Base-by-base conservation (phyloP, 2,888 invertebrate genomes). In the Biston stratarius region DNA sequence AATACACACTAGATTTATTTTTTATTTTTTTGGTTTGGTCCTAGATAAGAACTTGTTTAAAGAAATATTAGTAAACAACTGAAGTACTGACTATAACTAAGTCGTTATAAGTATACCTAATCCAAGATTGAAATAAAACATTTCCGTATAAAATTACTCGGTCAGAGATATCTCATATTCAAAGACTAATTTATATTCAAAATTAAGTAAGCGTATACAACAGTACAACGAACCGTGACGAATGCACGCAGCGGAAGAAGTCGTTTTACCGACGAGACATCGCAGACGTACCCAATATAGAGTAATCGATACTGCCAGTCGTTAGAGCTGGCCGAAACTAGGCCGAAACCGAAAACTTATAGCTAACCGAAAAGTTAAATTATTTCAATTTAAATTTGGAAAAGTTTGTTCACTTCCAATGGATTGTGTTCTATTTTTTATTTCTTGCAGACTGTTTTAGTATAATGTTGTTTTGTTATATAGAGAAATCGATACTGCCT, bases 201-300 rank as follows among this genome's bases (percentile, higher is more conserved):
- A 64, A 68, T 64, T 52, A 47, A 45, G 57, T 45, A 60, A 68
- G 67, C 62, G 60, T 64, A 65, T 52, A 44, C 42, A 55, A 44
- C 67, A 61, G 68, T 64, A 71, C 63, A 74, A 61, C 62, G 71
- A 67, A 70, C 61, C 61, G 48, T 69, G 65, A 67, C 69, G 64
- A 69, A 65, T 57, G 67, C 64, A 58, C 65, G 66, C 67, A 64
- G 72, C 73, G 76, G 75, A 81, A 77, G 75, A 79, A 74, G 74
- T 76, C 77, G 79, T 77, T 77, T 72, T 73, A 75, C 59, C 62
- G 70, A 69, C 70, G 71, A 75, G 63, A 71, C 77, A 74, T 74
- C 73, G 75, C 74, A 76, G 80, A 75, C 75, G 73, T 70, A 66
- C 69, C 74, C 72, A 70, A 76, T 75, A 78, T 78, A 78, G 77